Percentiles rank a stretch among this genome's conserved stretches.
Conservation (phyloP, 2,797 vertebrate genomes). For the Argya squamiceps region DNA sequence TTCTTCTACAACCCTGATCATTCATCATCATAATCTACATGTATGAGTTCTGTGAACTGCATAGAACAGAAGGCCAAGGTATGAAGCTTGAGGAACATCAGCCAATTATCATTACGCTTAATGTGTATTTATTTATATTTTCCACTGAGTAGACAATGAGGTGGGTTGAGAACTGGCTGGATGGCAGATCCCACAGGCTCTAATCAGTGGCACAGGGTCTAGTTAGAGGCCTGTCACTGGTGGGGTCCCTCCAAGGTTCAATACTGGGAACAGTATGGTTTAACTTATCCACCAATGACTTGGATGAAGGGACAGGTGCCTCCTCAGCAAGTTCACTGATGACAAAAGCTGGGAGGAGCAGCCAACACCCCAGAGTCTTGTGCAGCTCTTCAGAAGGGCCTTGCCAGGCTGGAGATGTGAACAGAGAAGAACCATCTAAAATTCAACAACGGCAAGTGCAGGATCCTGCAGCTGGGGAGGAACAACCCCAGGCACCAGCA, state of each 20-base stretch:
- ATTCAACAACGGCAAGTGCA: not conserved
- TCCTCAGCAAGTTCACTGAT: not conserved
- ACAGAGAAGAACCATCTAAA: not conserved
- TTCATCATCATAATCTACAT: not conserved
- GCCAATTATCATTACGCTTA: not conserved
- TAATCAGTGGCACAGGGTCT: not conserved
- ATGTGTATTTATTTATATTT: slow-evolving; percentile 13
- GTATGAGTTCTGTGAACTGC: not conserved
- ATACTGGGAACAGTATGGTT: fast-evolving
- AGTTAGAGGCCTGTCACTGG: not conserved
- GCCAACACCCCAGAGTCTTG: not conserved
- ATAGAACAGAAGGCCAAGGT: not conserved
- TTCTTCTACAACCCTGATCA: not conserved
- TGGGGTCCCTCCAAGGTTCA: too few species aligned
- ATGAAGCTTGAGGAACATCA: not conserved
- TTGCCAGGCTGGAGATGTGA: fast-evolving
- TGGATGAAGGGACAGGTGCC: not conserved
- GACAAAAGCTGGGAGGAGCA: not conserved
- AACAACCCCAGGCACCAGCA: not conserved
- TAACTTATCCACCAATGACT: not conserved
- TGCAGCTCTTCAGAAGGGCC: not conserved
- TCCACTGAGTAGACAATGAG: not conserved
- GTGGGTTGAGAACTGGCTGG: not conserved
- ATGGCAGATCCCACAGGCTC: too few species aligned
- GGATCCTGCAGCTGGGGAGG: not conserved